Evolutionary conservation across 2,888 invertebrate species (phyloP).

Genomic region (Cephus runcator): DNA sequence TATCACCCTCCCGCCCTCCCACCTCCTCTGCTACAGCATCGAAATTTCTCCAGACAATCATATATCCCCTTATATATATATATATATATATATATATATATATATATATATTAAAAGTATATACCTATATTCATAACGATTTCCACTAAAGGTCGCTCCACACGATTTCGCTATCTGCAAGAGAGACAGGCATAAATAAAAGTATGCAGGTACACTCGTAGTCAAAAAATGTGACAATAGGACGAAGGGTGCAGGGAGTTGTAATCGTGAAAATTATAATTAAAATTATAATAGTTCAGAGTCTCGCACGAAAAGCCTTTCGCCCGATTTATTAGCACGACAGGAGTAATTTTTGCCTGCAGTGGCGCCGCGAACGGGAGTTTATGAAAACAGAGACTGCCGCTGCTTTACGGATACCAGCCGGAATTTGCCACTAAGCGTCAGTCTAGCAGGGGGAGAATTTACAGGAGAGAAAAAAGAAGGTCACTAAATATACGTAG

Average conservation of each 20-base stretch:
- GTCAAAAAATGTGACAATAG: neutral
- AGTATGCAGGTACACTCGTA: neutral
- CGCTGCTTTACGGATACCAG: constrained; percentile 6
- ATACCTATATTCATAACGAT: too few species aligned
- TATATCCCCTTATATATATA: neutral
- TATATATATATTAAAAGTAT: neutral
- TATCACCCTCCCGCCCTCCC: neutral
- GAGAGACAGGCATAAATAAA: neutral
- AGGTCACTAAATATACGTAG: neutral
- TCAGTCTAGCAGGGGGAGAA: neutral
- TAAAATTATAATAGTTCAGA: constrained; percentile 8
- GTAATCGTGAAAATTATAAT: constrained; percentile 1
- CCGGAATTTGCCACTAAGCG: neutral
- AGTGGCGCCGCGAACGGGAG: constrained; percentile 21
- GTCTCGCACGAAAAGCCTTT: constrained; percentile 31
- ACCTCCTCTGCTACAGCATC: neutral
- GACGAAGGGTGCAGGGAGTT: neutral
- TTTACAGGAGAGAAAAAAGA: neutral
- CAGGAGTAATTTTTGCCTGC: constrained; percentile 20
- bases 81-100: too few species aligned
- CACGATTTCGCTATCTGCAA: neutral
- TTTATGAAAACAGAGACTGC: constrained; percentile 37
- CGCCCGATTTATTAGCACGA: constrained; percentile 40
- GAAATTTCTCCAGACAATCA: neutral
- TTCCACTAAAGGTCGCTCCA: too few species aligned